Evolutionary conservation across 2,888 invertebrate genomes (phyloP), one percentile per base, ranked within the genome.

Genomic region (Troides aeacus): DNA sequence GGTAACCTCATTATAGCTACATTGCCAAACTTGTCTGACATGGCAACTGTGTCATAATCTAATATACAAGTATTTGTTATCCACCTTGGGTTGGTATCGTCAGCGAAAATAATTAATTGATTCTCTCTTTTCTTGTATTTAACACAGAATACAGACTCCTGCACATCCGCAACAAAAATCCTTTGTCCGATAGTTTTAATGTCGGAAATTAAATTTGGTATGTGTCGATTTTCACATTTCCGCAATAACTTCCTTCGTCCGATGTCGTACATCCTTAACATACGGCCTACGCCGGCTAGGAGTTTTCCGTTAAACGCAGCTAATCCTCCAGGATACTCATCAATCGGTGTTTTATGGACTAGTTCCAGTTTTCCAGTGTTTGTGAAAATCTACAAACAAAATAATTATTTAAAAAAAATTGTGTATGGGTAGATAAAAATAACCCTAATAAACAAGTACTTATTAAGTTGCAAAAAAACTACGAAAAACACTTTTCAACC

Each of bases 21-120:
- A 84, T 99, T 99, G 50, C 99, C 99, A 93, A 99, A 99, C 89
- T 99, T 99, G 87, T 99, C 99, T 10, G 98, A 97, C 71, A 97
- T 96, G 0, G 99, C 99, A 21, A 99, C 96, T 0, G 99, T 99
- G 82, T 98, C 98, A 80, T 99, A 99, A 91, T 99, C 99, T 64
- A 99, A 90, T 66, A 99, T 94, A 73, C 97, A 96, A 4, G 97
- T 97, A 64, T 97, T 96, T 0, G 99, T 99, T 53, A 99, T 96
- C 98, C 98, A 99, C 75, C 93, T 94, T 0, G 99, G 99, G 87
- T 98, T 97, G 0, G 99, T 99, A 84, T 99, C 99, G 84, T 99
- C 99, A 2, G 99, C 98, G 89, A 99, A 99, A 68, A 99, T 97
- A 39, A 99, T 98, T 72, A 99, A 93, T 81, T 99, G 99, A 88